phyloP scores from a whole-genome alignment of 2,113 vertebrate species.

The Ahaetulla prasina region DNA sequence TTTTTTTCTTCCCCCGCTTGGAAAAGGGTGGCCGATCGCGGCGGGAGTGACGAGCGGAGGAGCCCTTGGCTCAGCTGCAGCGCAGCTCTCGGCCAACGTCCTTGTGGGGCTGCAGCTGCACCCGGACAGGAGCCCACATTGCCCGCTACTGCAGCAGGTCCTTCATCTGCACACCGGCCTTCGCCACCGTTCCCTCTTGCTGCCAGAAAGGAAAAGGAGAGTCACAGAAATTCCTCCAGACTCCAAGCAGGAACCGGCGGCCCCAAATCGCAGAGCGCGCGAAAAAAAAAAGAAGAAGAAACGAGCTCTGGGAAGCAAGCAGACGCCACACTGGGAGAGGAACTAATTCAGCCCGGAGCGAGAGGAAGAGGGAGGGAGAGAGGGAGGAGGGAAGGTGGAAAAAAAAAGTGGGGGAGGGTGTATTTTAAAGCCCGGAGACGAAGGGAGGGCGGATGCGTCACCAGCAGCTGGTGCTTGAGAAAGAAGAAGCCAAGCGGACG shows the following conservation, averaged over 20 bases:
- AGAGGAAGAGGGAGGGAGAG: conserved; percentile 1
- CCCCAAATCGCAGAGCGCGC: background rate
- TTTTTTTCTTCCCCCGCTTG: background rate
- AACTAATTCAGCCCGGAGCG: conserved; percentile 38
- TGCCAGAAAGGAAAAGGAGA: background rate
- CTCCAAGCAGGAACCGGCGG: conserved; percentile 35
- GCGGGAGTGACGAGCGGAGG: conserved; percentile 20
- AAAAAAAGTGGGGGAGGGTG: background rate
- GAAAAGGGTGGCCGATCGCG: conserved; percentile 31
- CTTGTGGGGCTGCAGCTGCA: conserved; percentile 38
- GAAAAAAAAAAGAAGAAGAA: background rate
- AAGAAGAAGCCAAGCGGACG: background rate
- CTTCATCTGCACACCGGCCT: background rate
- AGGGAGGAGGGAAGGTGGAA: background rate
- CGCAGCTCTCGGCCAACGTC: conserved; percentile 48
- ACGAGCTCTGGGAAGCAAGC: conserved; percentile 18
- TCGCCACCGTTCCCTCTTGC: conserved; percentile 28
- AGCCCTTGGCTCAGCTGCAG: conserved; percentile 23
- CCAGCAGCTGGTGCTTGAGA: background rate
- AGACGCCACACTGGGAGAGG: conserved; percentile 21
- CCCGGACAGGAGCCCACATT: conserved; percentile 47
- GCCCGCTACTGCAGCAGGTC: conserved; percentile 41
- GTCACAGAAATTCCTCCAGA: conserved; percentile 45
- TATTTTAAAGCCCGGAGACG: background rate
- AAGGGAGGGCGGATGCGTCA: background rate